Evolutionary conservation across 1,140 invertebrate species (phyloP), one percentile per base, ranked within the genome.

Genomic region (Grapholita molesta): DNA sequence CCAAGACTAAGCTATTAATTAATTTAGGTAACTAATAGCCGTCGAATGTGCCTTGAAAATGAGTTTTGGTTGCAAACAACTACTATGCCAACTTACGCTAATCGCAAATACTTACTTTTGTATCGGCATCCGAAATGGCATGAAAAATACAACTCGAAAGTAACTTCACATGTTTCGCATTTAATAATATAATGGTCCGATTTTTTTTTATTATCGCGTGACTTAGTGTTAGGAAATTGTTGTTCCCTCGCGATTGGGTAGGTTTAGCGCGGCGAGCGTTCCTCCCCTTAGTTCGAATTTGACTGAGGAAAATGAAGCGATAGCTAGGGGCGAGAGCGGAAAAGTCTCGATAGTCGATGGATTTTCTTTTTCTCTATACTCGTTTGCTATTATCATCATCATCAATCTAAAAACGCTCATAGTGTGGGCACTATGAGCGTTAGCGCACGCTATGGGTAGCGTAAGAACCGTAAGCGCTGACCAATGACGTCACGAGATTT

Each of bases 41-140:
- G 8, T 8, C 8, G 7, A 5, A 21, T 21, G 7, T 18, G 6
- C 15, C 38, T 21, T 48, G 4, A 18, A 48, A 48, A 42, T 12
- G 42, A 48, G 12, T 48, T 48, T 48, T 48, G 42, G 42, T 21
- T 9, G 21, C 42, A 21, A 61, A 32, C 55, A 28, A 57, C 53
- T 11, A 18, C 6, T 28, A 25, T 30, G 42, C 35, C 15, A 28
- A 61, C 55, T 61, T 61, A 61, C 55, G 28, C n/a, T 12, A 68
- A 72, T 18, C 24, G 71, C 48, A 68, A 75, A 68, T 42, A 35
- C 73, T 79, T 80, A 84, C 82, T 72, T 70, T 73, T 71, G 73
- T 68, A 76, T 71, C 15, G 32, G 71, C 72, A 79, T 73, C 67
- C 32, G 33, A 52, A 42, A 73, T 70, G 70, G 67, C 69, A 67